phyloP scores from a whole-genome alignment of 2,888 invertebrate genomes.

The Oeneis ivallda region DNA sequence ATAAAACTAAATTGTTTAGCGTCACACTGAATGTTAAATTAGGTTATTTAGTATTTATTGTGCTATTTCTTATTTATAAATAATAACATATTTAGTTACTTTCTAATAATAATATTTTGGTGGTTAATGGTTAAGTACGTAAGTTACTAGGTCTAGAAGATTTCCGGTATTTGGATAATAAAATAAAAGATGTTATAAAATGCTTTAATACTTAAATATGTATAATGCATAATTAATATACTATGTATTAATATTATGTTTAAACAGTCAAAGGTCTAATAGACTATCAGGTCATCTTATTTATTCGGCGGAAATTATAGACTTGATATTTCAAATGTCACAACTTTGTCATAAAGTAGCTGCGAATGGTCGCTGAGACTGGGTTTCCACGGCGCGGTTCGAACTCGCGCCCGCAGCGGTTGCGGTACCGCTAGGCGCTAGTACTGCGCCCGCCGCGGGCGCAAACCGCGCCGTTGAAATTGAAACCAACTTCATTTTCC shows the following conservation, averaged over 20 bases:
- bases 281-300: constrained; percentile 8
- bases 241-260: not conserved
- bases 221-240: not conserved
- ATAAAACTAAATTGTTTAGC: not conserved
- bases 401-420: too few relatives aligned
- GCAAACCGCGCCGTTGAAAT: too few relatives aligned
- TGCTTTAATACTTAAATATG: too few relatives aligned
- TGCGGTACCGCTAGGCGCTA: too few relatives aligned
- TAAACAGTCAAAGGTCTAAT: constrained; percentile 8
- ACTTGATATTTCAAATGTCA: too few relatives aligned
- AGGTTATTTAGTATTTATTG: not conserved
- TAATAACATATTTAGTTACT: not conserved
- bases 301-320: constrained; percentile 4
- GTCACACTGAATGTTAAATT: not conserved
- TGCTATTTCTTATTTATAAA: not conserved
- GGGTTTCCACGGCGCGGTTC: too few relatives aligned
- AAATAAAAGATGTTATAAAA: not conserved
- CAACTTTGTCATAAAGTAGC: too few relatives aligned
- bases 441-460: too few relatives aligned
- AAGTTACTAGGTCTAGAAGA: too few relatives aligned
- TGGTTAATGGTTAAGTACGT: not conserved
- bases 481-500: too few relatives aligned
- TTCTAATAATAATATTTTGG: not conserved
- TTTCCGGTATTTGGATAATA: constrained; percentile 10
- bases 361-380: too few relatives aligned